Conservation (phyloP, 1,140 invertebrate species). For the Eciton burchellii region DNA sequence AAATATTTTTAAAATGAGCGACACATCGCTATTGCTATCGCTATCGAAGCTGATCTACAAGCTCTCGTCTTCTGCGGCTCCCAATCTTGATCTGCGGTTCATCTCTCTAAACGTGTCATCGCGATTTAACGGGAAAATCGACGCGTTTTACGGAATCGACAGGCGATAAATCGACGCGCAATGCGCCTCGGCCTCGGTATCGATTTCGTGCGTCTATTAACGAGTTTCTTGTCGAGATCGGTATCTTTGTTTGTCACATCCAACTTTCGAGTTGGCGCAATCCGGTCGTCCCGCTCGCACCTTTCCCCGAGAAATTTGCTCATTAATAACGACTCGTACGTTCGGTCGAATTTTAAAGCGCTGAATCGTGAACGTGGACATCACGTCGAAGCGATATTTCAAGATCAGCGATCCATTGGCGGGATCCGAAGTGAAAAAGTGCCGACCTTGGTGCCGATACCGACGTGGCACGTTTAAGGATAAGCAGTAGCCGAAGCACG, state of each 20-base stretch:
- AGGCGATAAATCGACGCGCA: not conserved
- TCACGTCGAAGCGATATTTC: conserved; percentile 38
- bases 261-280: not conserved
- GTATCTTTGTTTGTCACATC: conserved; percentile 2
- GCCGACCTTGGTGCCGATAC: conserved; percentile 25
- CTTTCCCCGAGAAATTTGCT: conserved; percentile 1
- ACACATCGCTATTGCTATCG: not conserved
- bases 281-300: conserved; percentile 20
- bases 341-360: conserved; percentile 40
- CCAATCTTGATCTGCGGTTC: conserved; percentile 1
- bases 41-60: not conserved
- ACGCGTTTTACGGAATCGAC: not conserved
- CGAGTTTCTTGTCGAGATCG: conserved; percentile 1
- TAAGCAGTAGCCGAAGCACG: not conserved
- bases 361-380: conserved; percentile 30
- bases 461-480: conserved; percentile 14
- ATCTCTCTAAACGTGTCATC: conserved; percentile 32
- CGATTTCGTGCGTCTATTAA: conserved; percentile 17
- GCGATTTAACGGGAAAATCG: conserved; percentile 48
- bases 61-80: not conserved
- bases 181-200: not conserved
- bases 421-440: conserved; percentile 25
- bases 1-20: not conserved
- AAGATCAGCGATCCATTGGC: conserved; percentile 35
- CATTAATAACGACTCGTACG: conserved; percentile 38